Evolutionary conservation across 2,113 vertebrate species (phyloP).

Genomic region (Malaclemys terrapin): DNA sequence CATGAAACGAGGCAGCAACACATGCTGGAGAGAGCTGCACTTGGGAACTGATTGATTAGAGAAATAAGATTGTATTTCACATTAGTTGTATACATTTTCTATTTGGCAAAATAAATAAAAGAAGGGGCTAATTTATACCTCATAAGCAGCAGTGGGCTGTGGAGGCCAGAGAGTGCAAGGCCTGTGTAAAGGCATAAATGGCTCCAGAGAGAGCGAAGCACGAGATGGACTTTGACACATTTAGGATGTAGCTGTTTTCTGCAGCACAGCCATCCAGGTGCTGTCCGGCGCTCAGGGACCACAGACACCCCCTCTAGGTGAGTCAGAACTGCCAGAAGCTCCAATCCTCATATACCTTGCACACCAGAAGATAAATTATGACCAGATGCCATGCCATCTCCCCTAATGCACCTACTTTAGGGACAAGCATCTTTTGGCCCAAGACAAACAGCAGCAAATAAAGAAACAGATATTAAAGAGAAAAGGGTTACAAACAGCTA

Average conservation of each 20-base stretch:
- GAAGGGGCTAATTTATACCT: fast-evolving
- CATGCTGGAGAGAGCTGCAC: not conserved
- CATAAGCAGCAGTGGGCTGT: not conserved
- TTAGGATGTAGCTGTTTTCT: not conserved
- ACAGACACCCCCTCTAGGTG: fast-evolving
- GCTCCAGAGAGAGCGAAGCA: not conserved
- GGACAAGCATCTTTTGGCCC: not conserved
- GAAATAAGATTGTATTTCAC: not conserved
- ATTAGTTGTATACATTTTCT: not conserved
- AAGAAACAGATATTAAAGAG: not conserved
- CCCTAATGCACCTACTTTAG: not conserved
- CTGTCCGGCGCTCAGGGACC: not conserved
- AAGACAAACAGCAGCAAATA: not conserved
- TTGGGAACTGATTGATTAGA: conserved; percentile 11
- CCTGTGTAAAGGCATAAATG: fast-evolving
- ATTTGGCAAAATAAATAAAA: not conserved
- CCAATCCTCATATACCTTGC: not conserved
- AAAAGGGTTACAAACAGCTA: not conserved
- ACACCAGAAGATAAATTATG: not conserved
- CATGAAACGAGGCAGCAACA: not conserved
- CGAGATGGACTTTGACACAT: not conserved
- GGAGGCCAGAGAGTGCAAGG: not conserved
- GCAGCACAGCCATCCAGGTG: not conserved
- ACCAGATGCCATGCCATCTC: not conserved
- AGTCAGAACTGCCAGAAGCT: not conserved